phyloP scores from a whole-genome alignment of 1,140 invertebrate genomes.

The Chionoecetes opilio region DNA sequence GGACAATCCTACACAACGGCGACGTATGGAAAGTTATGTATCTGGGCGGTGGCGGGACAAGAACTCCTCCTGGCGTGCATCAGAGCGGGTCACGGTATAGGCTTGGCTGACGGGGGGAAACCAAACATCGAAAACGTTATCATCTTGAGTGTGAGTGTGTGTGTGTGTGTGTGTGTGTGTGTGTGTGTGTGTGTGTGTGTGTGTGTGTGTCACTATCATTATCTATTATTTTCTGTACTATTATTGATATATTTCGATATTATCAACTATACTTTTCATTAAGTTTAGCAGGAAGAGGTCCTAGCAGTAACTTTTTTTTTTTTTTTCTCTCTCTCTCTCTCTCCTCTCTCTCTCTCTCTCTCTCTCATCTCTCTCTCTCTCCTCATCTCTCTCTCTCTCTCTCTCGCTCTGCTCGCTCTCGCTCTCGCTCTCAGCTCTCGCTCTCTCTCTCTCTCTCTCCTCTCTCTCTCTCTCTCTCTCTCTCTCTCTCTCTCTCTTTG shows the following conservation, averaged over 20 bases:
- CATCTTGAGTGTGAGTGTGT: neutral
- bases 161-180: conserved; percentile 45
- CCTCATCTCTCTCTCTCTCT: conserved; percentile 36
- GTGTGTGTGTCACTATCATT: neutral
- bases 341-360: conserved; percentile 50
- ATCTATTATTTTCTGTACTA: too few relatives aligned
- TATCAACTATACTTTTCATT: too few relatives aligned
- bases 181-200: neutral
- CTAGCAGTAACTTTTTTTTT: too few relatives aligned
- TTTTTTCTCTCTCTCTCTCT: conserved; percentile 44
- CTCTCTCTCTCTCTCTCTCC: conserved; percentile 43
- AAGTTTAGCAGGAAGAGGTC: too few relatives aligned
- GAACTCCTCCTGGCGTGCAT: neutral
- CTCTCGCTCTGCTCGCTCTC: too few relatives aligned
- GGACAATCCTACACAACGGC: neutral
- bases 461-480: conserved; percentile 44
- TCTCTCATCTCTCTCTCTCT: conserved; percentile 50
- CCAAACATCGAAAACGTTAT: too few relatives aligned
- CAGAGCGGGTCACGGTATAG: too few relatives aligned
- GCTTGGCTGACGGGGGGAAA: too few relatives aligned
- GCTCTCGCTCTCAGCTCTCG: neutral
- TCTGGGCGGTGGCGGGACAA: neutral
- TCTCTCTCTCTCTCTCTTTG: conserved; percentile 44
- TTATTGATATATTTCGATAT: too few relatives aligned
- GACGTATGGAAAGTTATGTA: neutral